phyloP scores from a whole-genome alignment of 2,888 invertebrate genomes.

The Netelia fuscicornis region DNA sequence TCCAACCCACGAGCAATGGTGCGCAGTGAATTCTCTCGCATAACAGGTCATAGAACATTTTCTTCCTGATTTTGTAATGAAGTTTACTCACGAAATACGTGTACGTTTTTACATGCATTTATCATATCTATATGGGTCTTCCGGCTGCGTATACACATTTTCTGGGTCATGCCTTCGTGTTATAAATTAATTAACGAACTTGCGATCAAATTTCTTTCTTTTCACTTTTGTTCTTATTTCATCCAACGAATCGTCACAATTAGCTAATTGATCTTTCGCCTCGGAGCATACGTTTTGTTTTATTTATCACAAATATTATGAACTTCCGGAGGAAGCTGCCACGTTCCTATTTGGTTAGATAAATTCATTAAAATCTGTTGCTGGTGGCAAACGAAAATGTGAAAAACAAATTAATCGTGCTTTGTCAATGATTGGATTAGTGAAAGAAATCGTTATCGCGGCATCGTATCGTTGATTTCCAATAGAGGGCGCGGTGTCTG shows the following conservation, averaged over 20 bases:
- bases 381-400: too few species aligned
- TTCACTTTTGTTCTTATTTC: slow-evolving; percentile 4
- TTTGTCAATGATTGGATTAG: not conserved
- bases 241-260: slow-evolving; percentile 40
- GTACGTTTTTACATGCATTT: slow-evolving; percentile 13
- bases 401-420: too few species aligned
- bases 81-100: slow-evolving; percentile 3
- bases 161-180: slow-evolving; percentile 41
- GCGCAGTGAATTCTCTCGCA: slow-evolving; percentile 35
- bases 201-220: slow-evolving; percentile 39
- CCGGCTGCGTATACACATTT: slow-evolving; percentile 28
- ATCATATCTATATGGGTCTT: not conserved
- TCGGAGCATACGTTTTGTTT: slow-evolving; percentile 35
- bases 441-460: not conserved
- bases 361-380: not conserved
- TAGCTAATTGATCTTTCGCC: slow-evolving; percentile 59
- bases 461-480: not conserved
- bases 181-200: slow-evolving; percentile 52
- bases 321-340: not conserved
- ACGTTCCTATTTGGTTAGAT: not conserved
- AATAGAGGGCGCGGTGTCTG: too few species aligned
- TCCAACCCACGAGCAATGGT: slow-evolving; percentile 3
- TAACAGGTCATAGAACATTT: slow-evolving; percentile 38
- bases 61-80: slow-evolving; percentile 29
- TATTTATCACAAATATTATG: not conserved